phyloP scores from a whole-genome alignment of 2,113 vertebrate species.

The Paramisgurnus dabryanus region DNA sequence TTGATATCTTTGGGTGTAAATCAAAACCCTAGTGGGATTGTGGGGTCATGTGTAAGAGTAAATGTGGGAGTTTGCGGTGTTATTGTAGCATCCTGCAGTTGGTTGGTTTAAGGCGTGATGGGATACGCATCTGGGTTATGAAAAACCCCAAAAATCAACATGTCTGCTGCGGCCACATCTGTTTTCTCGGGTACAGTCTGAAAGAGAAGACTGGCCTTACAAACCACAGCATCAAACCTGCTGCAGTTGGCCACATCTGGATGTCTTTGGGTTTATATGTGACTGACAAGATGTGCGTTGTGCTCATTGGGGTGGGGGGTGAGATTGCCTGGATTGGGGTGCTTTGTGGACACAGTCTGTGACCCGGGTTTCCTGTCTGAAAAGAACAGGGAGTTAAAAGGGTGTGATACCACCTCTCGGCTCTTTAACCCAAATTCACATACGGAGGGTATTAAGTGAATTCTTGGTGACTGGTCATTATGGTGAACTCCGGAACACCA shows the following conservation, averaged over 20 bases:
- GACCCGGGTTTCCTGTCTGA: conserved; percentile 44
- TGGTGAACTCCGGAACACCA: conserved; percentile 55
- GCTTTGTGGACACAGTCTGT: conserved; percentile 17
- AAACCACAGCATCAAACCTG: background rate
- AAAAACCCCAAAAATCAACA: conserved; percentile 9
- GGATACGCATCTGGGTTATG: conserved; percentile 42
- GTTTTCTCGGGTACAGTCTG: conserved; percentile 23
- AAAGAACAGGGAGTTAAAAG: conserved; percentile 13
- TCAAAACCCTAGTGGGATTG: background rate
- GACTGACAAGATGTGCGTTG: background rate
- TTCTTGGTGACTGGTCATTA: conserved; percentile 52
- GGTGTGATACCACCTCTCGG: conserved; percentile 36
- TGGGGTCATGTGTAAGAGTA: conserved; percentile 51
- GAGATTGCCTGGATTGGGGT: conserved; percentile 30
- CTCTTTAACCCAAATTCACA: conserved; percentile 38
- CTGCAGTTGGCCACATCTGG: conserved; percentile 12
- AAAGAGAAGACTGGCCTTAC: background rate
- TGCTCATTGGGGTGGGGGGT: conserved; percentile 23
- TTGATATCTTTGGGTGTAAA: conserved; percentile 37
- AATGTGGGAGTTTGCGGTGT: conserved; percentile 56
- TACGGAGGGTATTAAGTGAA: conserved; percentile 30
- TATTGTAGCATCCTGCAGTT: conserved; percentile 52
- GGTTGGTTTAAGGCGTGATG: conserved; percentile 47
- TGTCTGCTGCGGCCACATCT: conserved; percentile 32
- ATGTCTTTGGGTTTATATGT: conserved; percentile 36